Percentiles rank a stretch among this genome's conserved stretches.
phyloP scores from a whole-genome alignment of 1,140 invertebrate species.

The Pseudomyrmex cubaensis region DNA sequence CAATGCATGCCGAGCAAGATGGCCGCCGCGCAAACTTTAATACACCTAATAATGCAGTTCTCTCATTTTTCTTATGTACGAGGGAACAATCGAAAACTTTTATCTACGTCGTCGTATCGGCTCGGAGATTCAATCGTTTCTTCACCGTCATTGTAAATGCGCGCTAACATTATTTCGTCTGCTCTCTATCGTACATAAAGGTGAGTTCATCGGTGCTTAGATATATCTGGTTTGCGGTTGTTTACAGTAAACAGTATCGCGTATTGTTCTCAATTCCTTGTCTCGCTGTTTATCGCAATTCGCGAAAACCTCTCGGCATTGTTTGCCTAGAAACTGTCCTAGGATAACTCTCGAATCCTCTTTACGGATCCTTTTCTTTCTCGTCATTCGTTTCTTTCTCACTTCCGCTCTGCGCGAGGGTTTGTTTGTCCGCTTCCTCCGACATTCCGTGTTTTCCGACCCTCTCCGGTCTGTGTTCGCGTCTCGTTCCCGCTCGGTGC shows the following conservation, averaged over 20 bases:
- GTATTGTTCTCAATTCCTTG: conserved; percentile 51
- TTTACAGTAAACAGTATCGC: conserved; percentile 14
- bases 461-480: conserved; percentile 15
- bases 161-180: conserved; percentile 15
- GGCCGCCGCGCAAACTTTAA: conserved; percentile 7
- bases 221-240: conserved; percentile 34
- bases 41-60: neutral
- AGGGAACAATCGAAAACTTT: neutral
- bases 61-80: neutral
- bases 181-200: too few species aligned
- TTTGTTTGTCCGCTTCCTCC: neutral
- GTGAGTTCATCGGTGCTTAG: too few species aligned
- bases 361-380: conserved; percentile 28
- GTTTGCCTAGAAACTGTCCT: conserved; percentile 67
- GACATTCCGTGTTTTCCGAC: neutral
- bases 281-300: conserved; percentile 56
- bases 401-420: conserved; percentile 19
- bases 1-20: conserved; percentile 16
- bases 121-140: neutral
- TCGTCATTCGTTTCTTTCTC: conserved; percentile 44
- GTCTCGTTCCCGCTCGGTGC: conserved; percentile 51
- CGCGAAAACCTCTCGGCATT: conserved; percentile 49
- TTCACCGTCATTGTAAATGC: neutral
- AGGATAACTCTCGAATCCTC: conserved; percentile 65
- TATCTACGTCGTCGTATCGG: neutral